Evolutionary conservation across 2,888 invertebrate species (phyloP), one percentile per base, ranked within the genome.

Genomic region (Cerceris ruficornis): DNA sequence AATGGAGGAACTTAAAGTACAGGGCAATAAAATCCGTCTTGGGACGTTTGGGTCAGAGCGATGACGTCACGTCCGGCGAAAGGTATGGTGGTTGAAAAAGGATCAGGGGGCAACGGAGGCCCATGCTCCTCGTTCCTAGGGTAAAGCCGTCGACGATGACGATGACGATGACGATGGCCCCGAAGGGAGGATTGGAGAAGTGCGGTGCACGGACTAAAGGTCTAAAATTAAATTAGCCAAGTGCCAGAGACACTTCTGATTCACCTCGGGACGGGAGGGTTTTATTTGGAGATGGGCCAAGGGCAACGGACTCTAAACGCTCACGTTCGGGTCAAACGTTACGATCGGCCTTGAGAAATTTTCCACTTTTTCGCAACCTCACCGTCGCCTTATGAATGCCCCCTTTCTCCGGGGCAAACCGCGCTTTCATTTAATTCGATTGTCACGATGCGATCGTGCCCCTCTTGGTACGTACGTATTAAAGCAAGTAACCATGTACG

Each of bases 221-320:
- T 68, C 84, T 85, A 86, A 85, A 86, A 85, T 85, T 85, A 87
- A 85, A 78, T 86, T 87, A 82, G 77, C 77, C 72, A 77, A 83
- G 77, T 79, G 77, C 69, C 77, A 72, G 73, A 76, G 83, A 76
- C 71, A 79, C 77, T 79, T 86, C 78, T 87, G 86, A 87, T 86
- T 86, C 86, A 87, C 76, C 79, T 64, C 75, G 75, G 69, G 58
- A 54, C 46, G 69, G 57, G 72, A 74, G 77, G 77, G 75, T 86
- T 81, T 88, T 87, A 88, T 85, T 88, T 87, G 87, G 88, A 88
- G 86, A 77, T 84, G 86, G 87, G 87, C 87, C 88, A 87, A 87
- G 87, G 87, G 86, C 86, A 88, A 88, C 86, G 87, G 77, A 87
- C 88, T 87, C 75, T 68, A 64, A 42, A 52, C 61, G 54, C 43